Conservation (phyloP, 2,113 vertebrate species). For the Hystrix brachyura region DNA sequence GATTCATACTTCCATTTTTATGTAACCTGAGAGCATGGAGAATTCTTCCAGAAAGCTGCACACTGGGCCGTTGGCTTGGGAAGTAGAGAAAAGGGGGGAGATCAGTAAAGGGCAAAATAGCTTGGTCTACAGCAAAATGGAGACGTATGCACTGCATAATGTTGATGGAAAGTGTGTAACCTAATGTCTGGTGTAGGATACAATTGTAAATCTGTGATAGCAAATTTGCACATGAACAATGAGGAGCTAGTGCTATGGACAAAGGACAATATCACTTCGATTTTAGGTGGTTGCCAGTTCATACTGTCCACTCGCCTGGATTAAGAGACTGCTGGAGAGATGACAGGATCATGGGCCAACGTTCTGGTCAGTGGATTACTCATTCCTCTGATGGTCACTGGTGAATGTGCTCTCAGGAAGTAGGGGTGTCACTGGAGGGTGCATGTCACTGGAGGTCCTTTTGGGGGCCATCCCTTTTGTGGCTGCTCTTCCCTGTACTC, state of each 20-base stretch:
- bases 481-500: background rate
- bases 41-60: background rate
- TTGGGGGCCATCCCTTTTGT: background rate
- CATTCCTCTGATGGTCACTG: background rate
- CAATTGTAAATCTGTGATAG: background rate
- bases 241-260: background rate
- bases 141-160: background rate
- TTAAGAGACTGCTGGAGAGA: background rate
- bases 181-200: background rate
- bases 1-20: background rate
- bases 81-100: background rate
- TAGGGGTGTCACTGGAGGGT: background rate
- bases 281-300: background rate
- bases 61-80: background rate
- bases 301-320: background rate
- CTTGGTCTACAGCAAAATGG: background rate
- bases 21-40: background rate
- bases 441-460: no score
- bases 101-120: background rate
- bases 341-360: background rate
- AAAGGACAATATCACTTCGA: background rate
- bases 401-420: background rate
- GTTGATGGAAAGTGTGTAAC: background rate
- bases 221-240: background rate
- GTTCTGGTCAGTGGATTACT: background rate